These are phyloP conservation scores for Phaethon lepturus DNA, from an alignment of 2,113 vertebrate genomes.

Conservation along the genomic window DNA sequence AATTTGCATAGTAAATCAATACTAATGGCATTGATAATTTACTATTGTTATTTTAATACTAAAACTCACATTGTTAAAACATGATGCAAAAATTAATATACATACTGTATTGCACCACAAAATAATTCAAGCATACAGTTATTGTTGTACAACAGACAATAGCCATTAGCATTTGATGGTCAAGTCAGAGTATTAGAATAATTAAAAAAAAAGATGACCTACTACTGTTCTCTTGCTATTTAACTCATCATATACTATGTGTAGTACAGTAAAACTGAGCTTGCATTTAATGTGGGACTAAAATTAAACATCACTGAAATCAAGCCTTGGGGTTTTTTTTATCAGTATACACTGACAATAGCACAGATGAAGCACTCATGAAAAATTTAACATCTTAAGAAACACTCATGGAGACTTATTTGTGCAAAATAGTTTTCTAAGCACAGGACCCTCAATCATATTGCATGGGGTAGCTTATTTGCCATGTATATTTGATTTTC, in stretches of 20 bases:
- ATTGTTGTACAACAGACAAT: slow-evolving; percentile 61
- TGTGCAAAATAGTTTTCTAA: not conserved
- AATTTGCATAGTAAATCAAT: slow-evolving; percentile 41
- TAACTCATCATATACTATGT: slow-evolving; percentile 49
- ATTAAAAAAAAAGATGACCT: slow-evolving; percentile 21
- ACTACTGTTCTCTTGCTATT: slow-evolving; percentile 57
- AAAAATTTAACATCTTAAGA: not conserved
- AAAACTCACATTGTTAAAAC: slow-evolving; percentile 64
- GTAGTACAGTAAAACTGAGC: slow-evolving; percentile 48
- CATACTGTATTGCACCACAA: slow-evolving; percentile 46
- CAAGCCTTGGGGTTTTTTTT: not conserved
- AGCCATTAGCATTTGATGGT: slow-evolving; percentile 67
- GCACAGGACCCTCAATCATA: not conserved
- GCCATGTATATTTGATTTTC: not conserved
- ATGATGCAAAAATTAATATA: slow-evolving; percentile 38
- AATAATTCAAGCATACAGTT: slow-evolving; percentile 65
- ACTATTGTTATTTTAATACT: slow-evolving; percentile 50
- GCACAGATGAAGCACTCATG: not conserved
- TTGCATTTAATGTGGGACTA: slow-evolving; percentile 52
- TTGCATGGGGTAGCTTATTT: not conserved
- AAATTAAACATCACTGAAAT: slow-evolving; percentile 59
- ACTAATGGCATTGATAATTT: slow-evolving; percentile 57
- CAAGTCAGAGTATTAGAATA: slow-evolving; percentile 55
- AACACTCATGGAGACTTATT: not conserved
- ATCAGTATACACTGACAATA: not conserved